Base-by-base conservation (phyloP, 2,797 vertebrate genomes). In the Hydrophis major region DNA sequence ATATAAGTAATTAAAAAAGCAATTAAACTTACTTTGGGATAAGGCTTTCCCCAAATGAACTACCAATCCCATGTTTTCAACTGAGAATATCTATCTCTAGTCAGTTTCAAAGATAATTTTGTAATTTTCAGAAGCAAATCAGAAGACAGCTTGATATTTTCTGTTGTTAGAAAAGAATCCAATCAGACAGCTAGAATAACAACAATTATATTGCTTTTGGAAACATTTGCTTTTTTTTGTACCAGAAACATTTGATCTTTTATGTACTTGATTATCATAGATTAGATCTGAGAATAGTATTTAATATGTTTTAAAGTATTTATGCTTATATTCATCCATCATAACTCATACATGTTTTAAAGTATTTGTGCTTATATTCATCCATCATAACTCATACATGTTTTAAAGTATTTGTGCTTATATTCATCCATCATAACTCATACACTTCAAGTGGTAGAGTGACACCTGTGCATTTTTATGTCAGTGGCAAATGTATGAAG, bases 401-500 rank as follows among this genome's bases (percentile, higher is more conserved):
- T 83, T 61, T 89, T 53, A 96, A 96, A 96, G 89, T 94, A 90
- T 91, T 92, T 94, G 89, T 94, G 92, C 20, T 83, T 83, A 20
- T 47, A 4, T 25, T 83, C 42, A 47, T 83, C 78, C 87, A 57
- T n/a, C 53, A 56, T 25, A 87, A 86, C 47, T 28, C 28, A 37
- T 88, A 57, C n/a, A 88, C 90, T 91, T 95, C 94, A 95, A 97
- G 96, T 95, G 96, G 91, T 93, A 97, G 95, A 97, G 94, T 95
- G 94, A 96, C 92, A 92, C 94, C 94, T 93, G 92, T 95, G 96
- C 93, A 93, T 97, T 97, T 95, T 95, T 96, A 96, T 95, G 95
- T 94, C 0, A 32, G 96, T 97, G 97, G 97, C 95, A 96, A 97
- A 97, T 97, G 95, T 93, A 93, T 20, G 2, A 96, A 96, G 94